Evolutionary conservation across 2,113 vertebrate genomes (phyloP).

Genomic region (Thamnophis sirtalis): DNA sequence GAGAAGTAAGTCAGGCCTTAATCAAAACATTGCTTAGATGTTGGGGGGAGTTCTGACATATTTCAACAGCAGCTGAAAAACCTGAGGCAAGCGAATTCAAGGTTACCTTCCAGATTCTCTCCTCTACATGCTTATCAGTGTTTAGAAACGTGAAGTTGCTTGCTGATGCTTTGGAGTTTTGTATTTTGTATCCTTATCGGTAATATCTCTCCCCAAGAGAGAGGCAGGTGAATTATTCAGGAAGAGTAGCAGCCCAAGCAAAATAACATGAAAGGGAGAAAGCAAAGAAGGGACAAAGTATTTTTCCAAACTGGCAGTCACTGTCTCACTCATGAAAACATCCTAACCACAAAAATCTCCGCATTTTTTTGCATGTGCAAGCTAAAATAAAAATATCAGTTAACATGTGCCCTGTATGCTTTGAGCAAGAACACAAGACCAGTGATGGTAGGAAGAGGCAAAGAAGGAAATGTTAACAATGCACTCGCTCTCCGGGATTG

Average conservation of each 20-base stretch:
- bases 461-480: background rate
- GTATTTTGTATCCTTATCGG: background rate
- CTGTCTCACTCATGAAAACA: background rate
- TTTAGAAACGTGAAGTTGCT: constrained; percentile 40
- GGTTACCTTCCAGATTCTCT: constrained; percentile 28
- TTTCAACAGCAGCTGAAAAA: constrained; percentile 10
- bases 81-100: constrained; percentile 44
- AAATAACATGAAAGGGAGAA: background rate
- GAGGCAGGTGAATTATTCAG: background rate
- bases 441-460: background rate
- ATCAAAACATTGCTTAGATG: background rate
- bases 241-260: background rate
- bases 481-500: background rate
- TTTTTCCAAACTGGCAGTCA: background rate
- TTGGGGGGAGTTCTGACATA: background rate
- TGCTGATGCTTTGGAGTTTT: background rate
- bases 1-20: background rate
- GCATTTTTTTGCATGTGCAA: background rate
- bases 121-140: constrained; percentile 47
- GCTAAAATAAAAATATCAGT: background rate
- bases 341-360: background rate
- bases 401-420: background rate
- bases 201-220: background rate
- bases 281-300: background rate
- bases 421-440: background rate